Evolutionary conservation across 2,113 vertebrate genomes (phyloP).

Genomic region (Hyperoodon ampullatus): DNA sequence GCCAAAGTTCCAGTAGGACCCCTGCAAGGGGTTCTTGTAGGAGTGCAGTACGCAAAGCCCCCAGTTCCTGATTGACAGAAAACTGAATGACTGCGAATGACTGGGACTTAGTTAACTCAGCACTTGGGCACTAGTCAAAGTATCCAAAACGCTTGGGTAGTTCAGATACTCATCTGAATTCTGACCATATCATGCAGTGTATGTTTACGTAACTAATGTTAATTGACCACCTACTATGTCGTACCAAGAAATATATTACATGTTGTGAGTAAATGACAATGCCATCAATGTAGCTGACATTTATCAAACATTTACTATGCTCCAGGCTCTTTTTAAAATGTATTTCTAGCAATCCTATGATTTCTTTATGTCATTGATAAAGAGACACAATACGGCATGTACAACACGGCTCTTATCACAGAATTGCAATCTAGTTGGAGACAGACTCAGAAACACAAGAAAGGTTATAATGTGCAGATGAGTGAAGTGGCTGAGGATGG

Average conservation of each 20-base stretch:
- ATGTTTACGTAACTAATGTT: background rate
- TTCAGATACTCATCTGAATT: background rate
- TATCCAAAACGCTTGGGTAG: background rate
- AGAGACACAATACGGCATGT: too few species aligned
- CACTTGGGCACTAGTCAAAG: background rate
- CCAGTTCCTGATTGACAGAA: background rate
- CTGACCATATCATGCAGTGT: background rate
- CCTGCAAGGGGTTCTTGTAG: fast-evolving
- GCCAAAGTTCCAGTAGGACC: background rate
- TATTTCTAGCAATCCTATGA: background rate
- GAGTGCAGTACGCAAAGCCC: background rate
- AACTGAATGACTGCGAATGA: too few species aligned
- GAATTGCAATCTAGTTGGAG: background rate
- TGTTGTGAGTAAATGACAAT: background rate
- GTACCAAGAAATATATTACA: background rate
- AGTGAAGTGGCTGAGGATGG: background rate
- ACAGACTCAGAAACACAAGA: background rate
- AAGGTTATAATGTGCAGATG: background rate
- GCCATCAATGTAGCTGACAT: background rate
- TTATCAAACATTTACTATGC: background rate
- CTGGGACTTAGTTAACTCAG: background rate
- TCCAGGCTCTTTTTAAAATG: background rate
- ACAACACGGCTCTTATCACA: background rate
- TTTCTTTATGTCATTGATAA: background rate
- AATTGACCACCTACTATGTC: background rate